These are phyloP conservation scores for Phyllostomus discolor DNA, from an alignment of 2,113 vertebrate genomes.

Conservation along the genomic window DNA sequence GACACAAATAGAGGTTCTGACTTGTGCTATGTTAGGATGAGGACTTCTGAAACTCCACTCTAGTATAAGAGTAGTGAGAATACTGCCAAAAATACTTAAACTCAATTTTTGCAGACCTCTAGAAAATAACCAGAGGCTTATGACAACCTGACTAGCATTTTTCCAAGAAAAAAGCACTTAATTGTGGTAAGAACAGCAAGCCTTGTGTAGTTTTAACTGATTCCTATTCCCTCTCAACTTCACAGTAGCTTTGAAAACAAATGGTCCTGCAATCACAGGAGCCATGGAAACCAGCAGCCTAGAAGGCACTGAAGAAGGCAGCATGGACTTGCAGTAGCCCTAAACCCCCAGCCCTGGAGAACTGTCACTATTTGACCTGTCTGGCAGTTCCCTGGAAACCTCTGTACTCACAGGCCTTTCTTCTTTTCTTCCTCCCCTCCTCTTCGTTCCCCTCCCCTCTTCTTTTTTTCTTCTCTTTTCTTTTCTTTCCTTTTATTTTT, in stretches of 20 bases:
- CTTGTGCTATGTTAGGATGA: neutral
- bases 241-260: neutral
- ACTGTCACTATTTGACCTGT: neutral
- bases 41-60: conserved; percentile 11
- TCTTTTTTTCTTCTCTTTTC: neutral
- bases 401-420: neutral
- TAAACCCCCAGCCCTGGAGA: neutral
- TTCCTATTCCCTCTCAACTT: neutral
- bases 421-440: neutral
- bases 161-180: neutral
- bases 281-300: neutral
- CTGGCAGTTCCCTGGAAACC: neutral
- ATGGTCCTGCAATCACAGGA: neutral
- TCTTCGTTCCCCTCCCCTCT: no score
- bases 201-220: neutral
- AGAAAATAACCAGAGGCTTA: neutral
- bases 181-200: neutral
- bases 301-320: neutral
- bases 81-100: neutral
- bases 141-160: neutral
- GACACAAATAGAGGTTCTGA: neutral
- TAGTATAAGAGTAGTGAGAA: neutral
- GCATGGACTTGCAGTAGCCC: neutral
- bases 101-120: neutral
- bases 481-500: neutral